Evolutionary conservation across 2,113 vertebrate species (phyloP), one percentile per base, ranked within the genome.

Genomic region (Edolisoma coerulescens): DNA sequence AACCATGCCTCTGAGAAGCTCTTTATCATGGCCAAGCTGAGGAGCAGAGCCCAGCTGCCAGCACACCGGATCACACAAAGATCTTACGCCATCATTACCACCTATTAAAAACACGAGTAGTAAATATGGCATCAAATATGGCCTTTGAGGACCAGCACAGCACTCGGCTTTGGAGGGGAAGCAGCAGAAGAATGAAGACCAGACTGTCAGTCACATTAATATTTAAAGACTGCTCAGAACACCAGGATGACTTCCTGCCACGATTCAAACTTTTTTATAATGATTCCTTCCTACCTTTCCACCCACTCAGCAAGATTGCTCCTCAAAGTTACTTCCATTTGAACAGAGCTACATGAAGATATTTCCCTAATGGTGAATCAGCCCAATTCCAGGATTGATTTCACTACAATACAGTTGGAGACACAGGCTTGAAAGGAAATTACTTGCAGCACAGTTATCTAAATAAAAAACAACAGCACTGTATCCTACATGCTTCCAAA

Each of bases 301-400:
- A 87, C 91, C 78, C 82, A 90, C 91, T 93, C 95, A 91, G 89
- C 74, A 87, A 91, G 53, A 85, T 18, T 41, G 73, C 70, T 89
- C 32, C 61, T 52, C 27, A 49, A 89, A 89, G 84, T 52, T 73
- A 65, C 89, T 67, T 61, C 59, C 50, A 37, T 37, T 76, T 79
- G 70, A 95, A 84, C 49, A 32, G 84, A 64, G 70, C 61, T 65
- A 67, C 60, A 41, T 44, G 41, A 61, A 76, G 89, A 83, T 59
- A 52, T 24, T 84, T 83, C 54, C 81, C 81, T 95, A 59, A 59
- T 10, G 49, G 75, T 93, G 94, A 95, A 89, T 96, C 96, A 85
- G 89, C 83, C 59, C 69, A 33, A 50, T 65, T 85, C 89, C 84
- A 94, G 74, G 35, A 70, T 59, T 92, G 49, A 33, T 91, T 84